Percentiles rank a stretch among this genome's conserved stretches.
phyloP scores from a whole-genome alignment of 2,797 vertebrate species.

The Poecilia picta region DNA sequence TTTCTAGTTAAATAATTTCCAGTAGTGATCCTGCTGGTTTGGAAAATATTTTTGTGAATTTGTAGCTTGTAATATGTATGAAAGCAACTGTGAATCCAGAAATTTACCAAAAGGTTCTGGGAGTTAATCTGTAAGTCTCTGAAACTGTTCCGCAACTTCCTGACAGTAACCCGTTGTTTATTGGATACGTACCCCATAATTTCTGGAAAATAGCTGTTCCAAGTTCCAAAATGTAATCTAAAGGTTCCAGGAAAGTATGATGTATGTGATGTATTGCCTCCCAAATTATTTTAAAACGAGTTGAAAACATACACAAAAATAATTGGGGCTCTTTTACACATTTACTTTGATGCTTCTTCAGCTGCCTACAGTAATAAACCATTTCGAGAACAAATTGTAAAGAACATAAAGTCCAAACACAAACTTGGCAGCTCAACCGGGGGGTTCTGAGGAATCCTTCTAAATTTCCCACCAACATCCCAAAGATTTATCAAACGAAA shows the following conservation, averaged over 20 bases:
- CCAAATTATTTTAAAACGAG: not conserved
- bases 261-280: not conserved
- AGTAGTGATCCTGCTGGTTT: not conserved
- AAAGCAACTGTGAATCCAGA: not conserved
- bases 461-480: not conserved
- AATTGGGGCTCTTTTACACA: not conserved
- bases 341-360: conserved; percentile 12
- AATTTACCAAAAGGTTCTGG: not conserved
- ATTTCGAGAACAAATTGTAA: conserved; percentile 4
- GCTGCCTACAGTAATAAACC: conserved; percentile 56
- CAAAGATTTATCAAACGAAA: not conserved
- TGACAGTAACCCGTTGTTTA: not conserved
- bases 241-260: not conserved
- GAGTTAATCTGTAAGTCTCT: not conserved
- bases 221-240: not conserved
- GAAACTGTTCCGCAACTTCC: not conserved
- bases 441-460: not conserved
- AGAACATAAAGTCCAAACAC: not conserved
- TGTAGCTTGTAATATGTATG: not conserved
- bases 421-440: not conserved
- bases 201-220: not conserved
- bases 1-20: not conserved
- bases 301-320: not conserved
- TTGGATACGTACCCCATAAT: not conserved
- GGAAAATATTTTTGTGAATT: not conserved